phyloP scores from a whole-genome alignment of 2,888 invertebrate genomes.

The Hydrotaea cyrtoneurina region DNA sequence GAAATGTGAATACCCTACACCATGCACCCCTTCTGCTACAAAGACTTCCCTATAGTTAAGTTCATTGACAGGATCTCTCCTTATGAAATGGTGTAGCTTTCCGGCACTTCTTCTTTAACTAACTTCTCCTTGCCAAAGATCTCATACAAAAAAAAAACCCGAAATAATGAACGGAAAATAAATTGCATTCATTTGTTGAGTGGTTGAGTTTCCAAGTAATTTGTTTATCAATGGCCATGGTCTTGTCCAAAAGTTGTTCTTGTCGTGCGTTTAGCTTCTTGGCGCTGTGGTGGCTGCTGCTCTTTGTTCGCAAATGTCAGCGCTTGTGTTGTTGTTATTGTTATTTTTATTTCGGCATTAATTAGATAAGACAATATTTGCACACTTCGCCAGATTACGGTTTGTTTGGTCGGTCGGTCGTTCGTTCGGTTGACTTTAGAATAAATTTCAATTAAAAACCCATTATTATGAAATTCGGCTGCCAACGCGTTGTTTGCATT shows the following conservation, averaged over 20 bases:
- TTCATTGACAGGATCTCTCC: too few species aligned
- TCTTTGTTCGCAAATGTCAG: neutral
- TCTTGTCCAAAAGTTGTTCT: slow-evolving; percentile 11
- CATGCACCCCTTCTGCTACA: too few species aligned
- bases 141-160: too few species aligned
- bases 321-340: neutral
- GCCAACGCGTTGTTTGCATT: too few species aligned
- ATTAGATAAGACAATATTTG: slow-evolving; percentile 33
- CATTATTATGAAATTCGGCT: neutral
- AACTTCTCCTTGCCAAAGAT: too few species aligned
- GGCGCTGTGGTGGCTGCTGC: neutral
- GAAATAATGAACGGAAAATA: slow-evolving; percentile 1
- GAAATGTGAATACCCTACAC: too few species aligned
- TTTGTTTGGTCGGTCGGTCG: neutral
- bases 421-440: neutral
- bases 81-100: neutral
- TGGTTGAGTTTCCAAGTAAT: neutral
- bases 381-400: neutral
- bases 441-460: neutral
- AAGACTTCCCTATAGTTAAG: too few species aligned
- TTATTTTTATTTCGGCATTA: slow-evolving; percentile 19
- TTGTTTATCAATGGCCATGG: neutral
- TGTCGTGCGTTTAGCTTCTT: neutral
- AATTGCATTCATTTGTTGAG: slow-evolving; percentile 22
- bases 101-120: too few species aligned